Base-by-base conservation (phyloP, 2,797 vertebrate genomes). In the Pipistrellus pygmaeus region DNA sequence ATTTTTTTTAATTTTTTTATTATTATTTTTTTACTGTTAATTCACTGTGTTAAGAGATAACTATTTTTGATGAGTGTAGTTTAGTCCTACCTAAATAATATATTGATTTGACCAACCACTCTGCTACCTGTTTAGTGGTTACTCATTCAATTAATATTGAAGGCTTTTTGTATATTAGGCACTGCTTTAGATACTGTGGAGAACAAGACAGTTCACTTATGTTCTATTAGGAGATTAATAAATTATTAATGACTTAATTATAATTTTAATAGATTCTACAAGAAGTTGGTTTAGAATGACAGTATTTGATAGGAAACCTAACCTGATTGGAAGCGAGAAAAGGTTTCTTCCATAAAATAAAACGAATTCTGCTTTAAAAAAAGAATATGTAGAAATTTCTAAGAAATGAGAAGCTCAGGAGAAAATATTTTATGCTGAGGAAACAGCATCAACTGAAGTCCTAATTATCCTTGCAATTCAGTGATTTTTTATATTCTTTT, bases 231-330 rank as follows among this genome's bases (percentile, higher is more conserved):
- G 14, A 60, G 75, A 64, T 21, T 92, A 76, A 72, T 76, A 35
- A 57, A 80, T 75, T 95, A 75, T 68, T 92, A 87, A 72, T 90
- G n/a, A 71, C 81, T 84, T 76, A 82, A 88, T 88, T 95, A 66
- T 3, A 88, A 30, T 55, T 95, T 11, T 88, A 85, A 48, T 60
- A 48, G 21, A 51, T 88, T 94, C 18, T 90, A 81, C 2, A 87
- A 66, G 62, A 75, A 35, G 2, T 62, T 84, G 60, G 4, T 81
- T 69, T 93, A 44, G 25, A 88, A 72, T 85, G 55, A 27, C 32
- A 85, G 7, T 51, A 55, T 77, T 83, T 90, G 75, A 72, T 48
- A 72, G 41, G 21, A 89, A 76, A 82, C 13, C 51, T 90, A 73
- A 69, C 41, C 17, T 76, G 68, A 64, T 87, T 91, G 53, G 48